phyloP scores from a whole-genome alignment of 2,888 invertebrate species.

The Lepeophtheirus nordmannii region DNA sequence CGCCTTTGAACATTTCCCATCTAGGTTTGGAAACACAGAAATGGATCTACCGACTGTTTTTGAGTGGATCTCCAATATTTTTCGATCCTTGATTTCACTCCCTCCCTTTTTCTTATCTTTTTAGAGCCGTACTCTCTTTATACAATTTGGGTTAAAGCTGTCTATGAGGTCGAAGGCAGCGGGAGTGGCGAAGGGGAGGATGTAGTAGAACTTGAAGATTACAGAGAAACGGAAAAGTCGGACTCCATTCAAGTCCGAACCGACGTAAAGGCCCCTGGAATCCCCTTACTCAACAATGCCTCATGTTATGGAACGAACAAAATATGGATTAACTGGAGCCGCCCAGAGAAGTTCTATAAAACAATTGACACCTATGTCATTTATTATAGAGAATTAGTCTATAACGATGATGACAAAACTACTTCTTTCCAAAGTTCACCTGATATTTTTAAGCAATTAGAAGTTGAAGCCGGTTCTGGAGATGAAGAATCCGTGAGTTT shows the following conservation, averaged over 20 bases:
- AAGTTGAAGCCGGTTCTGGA: neutral
- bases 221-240: neutral
- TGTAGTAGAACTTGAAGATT: slow-evolving; percentile 29
- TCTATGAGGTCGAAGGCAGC: slow-evolving; percentile 41
- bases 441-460: neutral
- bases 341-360: slow-evolving; percentile 40
- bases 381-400: neutral
- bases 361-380: neutral
- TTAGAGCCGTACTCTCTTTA: slow-evolving; percentile 71
- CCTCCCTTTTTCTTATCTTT: slow-evolving; percentile 31
- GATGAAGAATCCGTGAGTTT: neutral
- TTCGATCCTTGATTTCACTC: too few relatives aligned
- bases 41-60: too few relatives aligned
- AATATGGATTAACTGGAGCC: slow-evolving; percentile 64
- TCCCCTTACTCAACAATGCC: slow-evolving; percentile 62
- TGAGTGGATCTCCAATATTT: too few relatives aligned
- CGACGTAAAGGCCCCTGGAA: slow-evolving; percentile 42
- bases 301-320: slow-evolving; percentile 64
- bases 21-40: neutral
- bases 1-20: neutral
- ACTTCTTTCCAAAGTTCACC: neutral
- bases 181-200: neutral
- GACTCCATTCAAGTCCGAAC: neutral
- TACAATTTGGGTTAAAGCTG: slow-evolving; percentile 70
- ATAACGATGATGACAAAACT: neutral